Evolutionary conservation across 2,113 vertebrate genomes (phyloP), one percentile per base, ranked within the genome.

Genomic region (Tretioscincus oriximinensis): DNA sequence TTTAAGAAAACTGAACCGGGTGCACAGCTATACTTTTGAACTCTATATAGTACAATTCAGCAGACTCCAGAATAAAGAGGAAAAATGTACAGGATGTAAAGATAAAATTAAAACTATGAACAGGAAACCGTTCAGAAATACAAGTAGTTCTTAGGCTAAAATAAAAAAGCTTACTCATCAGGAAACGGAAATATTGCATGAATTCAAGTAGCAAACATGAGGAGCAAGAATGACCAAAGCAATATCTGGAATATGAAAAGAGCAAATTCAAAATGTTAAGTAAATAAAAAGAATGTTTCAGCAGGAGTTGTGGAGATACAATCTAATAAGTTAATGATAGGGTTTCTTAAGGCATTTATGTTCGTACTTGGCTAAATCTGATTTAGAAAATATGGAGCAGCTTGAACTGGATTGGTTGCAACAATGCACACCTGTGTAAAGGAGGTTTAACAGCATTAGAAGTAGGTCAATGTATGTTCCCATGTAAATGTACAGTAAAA

Each of bases 91-190:
- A 78, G 64, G 5, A 47, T 14, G 35, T 68, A 69, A 61, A 47
- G 63, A 31, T 69, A n/a, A 60, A 73, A 51, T 75, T 61, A 79
- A 79, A 79, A 65, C n/a, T 84, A 26, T 28, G 63, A 69, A 63
- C 65, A 84, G 71, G 82, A 79, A 84, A 75, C 64, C 35, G 20
- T 75, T 75, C 29, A 51, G 65, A 31, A 84, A 75, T 73, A 68
- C 26, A 31, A 63, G 69, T 61, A 76, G 51, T 76, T 69, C 47
- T 11, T 12, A 70, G 14, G 22, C 26, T 51, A 24, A 49, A 21
- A 66, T 66, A 7, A 49, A 66, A 58, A 65, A 73, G 28, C 41
- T 12, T 76, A 22, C 60, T 29, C 31, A 49, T 69, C 51, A 69
- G n/a, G 54, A 76, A 82, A 76, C 21, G 65, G 66, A 82, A 76